Evolutionary conservation across 2,888 invertebrate species (phyloP), one percentile per base, ranked within the genome.

Genomic region (Leptinotarsa rubiginosa): DNA sequence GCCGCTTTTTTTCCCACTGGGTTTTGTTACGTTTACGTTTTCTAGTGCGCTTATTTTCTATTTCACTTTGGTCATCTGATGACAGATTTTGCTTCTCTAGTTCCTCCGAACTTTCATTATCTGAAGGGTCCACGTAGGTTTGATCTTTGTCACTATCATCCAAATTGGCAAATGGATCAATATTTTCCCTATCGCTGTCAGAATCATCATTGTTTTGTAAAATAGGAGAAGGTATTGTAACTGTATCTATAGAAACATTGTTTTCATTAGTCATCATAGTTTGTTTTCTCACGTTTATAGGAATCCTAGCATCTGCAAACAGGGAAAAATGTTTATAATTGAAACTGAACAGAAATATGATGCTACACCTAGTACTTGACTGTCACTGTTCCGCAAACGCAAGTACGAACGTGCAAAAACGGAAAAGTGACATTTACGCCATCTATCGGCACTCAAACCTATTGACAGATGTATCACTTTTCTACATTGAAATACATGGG

Each of bases 101-200:
- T 49, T 49, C 49, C 49, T 15, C 49, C 13, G 16, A 49, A 49
- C 49, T 49, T 49, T 49, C 49, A 49, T 16, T 1, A 49, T 49
- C 49, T 49, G 49, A 49, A 49, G 49, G 49, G 49, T 16, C 49
- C 13, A 49, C 4, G 16, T 49, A 52, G 52, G 52, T 52, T n/a
- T n/a, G 52, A n/a, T 52, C 52, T 52, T 52, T 52, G 52, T 52
- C n/a, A 52, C 52, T 52, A 52, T 52, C 18, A 18, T 52, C 52
- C n/a, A 3, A 52, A 52, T 52, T 52, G n/a, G 18, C 52, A 52
- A 52, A 52, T 52, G 18, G 52, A 52, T 52, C 52, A n/a, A 52
- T 52, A 52, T 52, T 52, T 52, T 52, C 52, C 52, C n/a, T 52
- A 18, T 52, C 52, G 18, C 18, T 52, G 49, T 31, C 31, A 31